Percentiles rank a stretch among this genome's conserved stretches.
These are phyloP conservation scores for Xenopus petersii DNA, from an alignment of 2,797 vertebrate species.

Conservation along the genomic window DNA sequence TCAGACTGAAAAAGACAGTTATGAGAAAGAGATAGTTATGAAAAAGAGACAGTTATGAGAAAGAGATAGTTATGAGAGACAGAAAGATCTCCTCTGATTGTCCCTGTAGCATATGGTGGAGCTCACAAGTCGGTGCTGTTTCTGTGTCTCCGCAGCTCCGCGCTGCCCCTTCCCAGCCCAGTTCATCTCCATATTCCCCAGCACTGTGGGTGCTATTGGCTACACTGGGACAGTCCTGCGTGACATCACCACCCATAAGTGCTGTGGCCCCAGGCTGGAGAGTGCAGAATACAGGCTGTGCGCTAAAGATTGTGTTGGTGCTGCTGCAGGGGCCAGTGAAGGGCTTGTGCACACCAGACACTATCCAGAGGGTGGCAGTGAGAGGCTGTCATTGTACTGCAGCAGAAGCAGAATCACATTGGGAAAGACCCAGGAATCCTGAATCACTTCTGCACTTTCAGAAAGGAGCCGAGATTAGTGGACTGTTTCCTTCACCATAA, in stretches of 20 bases:
- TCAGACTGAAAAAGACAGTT: no score
- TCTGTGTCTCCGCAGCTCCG: no score
- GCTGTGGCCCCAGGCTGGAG: background rate
- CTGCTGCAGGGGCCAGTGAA: background rate
- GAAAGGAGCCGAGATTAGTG: conserved; percentile 14
- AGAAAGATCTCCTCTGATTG: no score
- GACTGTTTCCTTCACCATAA: background rate
- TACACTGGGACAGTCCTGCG: background rate
- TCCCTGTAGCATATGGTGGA: no score
- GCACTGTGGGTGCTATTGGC: background rate
- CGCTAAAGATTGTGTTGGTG: background rate
- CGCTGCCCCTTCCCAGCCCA: no score
- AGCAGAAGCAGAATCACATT: background rate
- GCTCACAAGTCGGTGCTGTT: no score
- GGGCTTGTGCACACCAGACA: conserved; percentile 2
- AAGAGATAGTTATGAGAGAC: no score
- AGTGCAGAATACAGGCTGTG: background rate
- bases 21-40: no score
- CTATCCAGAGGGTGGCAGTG: conserved; percentile 7
- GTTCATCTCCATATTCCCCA: no score
- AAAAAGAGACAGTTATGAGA: no score
- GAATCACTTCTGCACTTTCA: conserved; percentile 30
- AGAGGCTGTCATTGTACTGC: conserved; percentile 25
- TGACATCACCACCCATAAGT: background rate
- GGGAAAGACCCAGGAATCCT: conserved; percentile 46